Evolutionary conservation across 2,113 vertebrate species (phyloP), one percentile per base, ranked within the genome.

Genomic region (Cavia porcellus): DNA sequence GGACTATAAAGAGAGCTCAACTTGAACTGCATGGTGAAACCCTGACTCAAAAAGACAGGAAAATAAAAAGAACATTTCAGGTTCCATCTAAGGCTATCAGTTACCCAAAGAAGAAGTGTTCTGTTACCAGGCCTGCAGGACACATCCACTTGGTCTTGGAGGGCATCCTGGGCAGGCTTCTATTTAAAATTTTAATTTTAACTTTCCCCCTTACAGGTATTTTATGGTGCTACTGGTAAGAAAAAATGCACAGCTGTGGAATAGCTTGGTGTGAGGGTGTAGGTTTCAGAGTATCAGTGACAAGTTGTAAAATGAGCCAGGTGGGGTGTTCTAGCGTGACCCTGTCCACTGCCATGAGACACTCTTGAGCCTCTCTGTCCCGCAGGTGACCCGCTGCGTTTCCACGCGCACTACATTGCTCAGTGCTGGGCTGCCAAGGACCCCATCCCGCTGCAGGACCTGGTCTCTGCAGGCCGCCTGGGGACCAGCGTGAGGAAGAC

Each of bases 401-500:
- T 99, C 98, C 99, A 99, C 0, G 99, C 99, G 30, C 99, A 99
- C 97, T 99, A 99, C 97, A 99, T 99, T 0, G 99, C 98, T 0
- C 84, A 99, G 82, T 99, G 99, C 84, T 90, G 99, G 89, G 93
- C 98, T 4, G 94, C 98, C 30, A 98, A 98, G 2, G 96, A 97
- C 68, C 50, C 97, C 1, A 83, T 99, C 47, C 97, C 98, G 0
- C 95, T 99, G 22, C 97, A 97, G 77, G 99, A 99, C 86, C 55
- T 99, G 95, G 98, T 99, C 9, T 98, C 99, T 1, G 98, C 99
- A 0, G 98, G 99, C 32, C 99, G 99, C 32, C 98, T 99, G 8
- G 99, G 99, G 0, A 99, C 99, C 72, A 99, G 99, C 1, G 99
- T 99, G 22, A 99, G 99, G 95, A 99, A 99, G 98, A 99, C 99